Conservation (phyloP, 2,113 vertebrate species). For the Saguinus imperator region DNA sequence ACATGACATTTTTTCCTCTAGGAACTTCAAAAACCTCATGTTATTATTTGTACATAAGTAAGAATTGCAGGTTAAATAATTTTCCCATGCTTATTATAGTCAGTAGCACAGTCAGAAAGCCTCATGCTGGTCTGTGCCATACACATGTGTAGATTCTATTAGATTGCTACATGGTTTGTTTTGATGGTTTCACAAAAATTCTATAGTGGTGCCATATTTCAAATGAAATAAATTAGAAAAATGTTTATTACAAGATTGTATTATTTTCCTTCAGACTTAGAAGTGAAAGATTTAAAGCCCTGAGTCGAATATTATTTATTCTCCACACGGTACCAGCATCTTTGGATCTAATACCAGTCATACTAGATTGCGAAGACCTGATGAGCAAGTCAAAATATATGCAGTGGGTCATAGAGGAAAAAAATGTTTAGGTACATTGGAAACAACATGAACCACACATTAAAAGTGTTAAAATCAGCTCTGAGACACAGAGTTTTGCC, state of each 20-base stretch:
- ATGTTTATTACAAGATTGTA: background rate
- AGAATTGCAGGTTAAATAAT: background rate
- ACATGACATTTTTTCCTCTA: background rate
- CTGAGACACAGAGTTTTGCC: background rate
- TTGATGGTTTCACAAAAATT: background rate
- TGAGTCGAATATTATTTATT: background rate
- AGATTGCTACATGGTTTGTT: background rate
- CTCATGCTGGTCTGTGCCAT: background rate
- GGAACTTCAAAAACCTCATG: background rate
- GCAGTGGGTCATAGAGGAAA: background rate
- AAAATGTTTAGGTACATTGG: background rate
- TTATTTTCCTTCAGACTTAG: background rate
- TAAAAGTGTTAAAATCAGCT: background rate
- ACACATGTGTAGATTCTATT: background rate
- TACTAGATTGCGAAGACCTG: background rate
- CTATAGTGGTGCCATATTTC: background rate
- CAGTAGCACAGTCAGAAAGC: background rate
- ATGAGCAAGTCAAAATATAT: background rate
- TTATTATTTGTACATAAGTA: background rate
- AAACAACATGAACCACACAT: background rate
- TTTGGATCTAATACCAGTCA: background rate
- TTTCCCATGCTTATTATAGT: background rate
- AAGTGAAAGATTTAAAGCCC: background rate
- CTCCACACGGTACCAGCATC: background rate
- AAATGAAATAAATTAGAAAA: slow-evolving; percentile 16